Conservation (phyloP, 2,797 vertebrate genomes). For the Chiroxiphia lanceolata region DNA sequence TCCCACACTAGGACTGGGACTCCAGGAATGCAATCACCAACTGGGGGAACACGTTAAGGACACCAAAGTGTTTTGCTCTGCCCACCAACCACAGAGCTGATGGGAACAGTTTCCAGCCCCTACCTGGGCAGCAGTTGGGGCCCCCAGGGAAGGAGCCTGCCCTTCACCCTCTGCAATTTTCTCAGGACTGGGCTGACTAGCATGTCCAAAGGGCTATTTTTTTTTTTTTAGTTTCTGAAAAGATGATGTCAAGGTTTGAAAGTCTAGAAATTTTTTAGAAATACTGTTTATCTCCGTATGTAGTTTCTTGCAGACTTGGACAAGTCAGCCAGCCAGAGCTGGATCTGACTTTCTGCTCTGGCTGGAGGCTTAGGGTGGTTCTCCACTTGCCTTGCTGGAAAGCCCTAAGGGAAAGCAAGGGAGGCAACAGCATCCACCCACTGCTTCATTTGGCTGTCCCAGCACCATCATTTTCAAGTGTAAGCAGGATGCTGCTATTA, state of each 20-base stretch:
- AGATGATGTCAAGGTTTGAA: not conserved
- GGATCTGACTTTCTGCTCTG: not conserved
- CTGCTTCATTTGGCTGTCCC: not conserved
- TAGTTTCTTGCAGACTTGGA: not conserved
- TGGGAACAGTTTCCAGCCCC: not conserved
- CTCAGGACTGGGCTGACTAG: not conserved
- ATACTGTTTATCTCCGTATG: not conserved
- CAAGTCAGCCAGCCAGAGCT: not conserved
- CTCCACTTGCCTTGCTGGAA: not conserved
- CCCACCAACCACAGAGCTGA: not conserved
- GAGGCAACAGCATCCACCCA: conserved; percentile 22
- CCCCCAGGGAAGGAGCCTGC: not conserved
- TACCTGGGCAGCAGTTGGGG: accelerated
- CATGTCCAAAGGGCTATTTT: not conserved
- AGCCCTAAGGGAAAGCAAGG: not conserved
- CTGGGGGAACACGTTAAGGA: accelerated
- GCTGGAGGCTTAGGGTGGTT: not conserved
- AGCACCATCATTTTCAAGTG: not conserved
- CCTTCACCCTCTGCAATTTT: not conserved
- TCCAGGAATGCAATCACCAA: not conserved
- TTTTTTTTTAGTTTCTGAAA: not conserved
- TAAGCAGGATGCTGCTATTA: not conserved
- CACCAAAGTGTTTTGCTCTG: accelerated
- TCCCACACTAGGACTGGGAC: accelerated
- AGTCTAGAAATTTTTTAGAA: not conserved